Base-by-base conservation (phyloP, 1,140 invertebrate species). In the Pteromalus puparum region DNA sequence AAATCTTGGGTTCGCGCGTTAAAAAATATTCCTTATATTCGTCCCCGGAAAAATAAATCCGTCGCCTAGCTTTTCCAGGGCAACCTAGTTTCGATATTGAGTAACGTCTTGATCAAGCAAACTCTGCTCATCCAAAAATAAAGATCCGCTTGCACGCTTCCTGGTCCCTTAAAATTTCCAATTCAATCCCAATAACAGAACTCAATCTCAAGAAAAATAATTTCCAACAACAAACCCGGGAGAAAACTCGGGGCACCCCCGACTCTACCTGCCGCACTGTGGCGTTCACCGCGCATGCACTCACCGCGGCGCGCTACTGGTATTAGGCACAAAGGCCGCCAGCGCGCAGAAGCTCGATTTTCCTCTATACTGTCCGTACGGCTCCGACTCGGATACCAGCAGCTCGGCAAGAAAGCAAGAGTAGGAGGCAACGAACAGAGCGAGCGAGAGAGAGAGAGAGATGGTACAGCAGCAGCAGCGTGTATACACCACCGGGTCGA, bases 401-500 rank as follows among this genome's bases (percentile, higher is more conserved):
- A 26, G 67, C 67, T 9, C 12, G n/a, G 78, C 12, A 13, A 70
- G 75, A 26, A 48, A 24, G 75, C 9, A 48, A 38, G 77, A 65
- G 26, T 18, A 15, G 24, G 21, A 70, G 34, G n/a, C n/a, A 70
- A 61, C 24, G 67, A 9, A 28, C 9, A 26, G 77, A 70, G 30
- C 13, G 65, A 26, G 21, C 0, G 34, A 28, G 65, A n/a, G 3
- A 26, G 10, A 34, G 67, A 70, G 67, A 38, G 24, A 28, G 67
- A 28, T n/a, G 61, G 61, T n/a, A n/a, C 61, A 65, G n/a, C 6
- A 3, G 13, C 67, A 61, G 53, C 53, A 21, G 48, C 12, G 18
- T 18, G 15, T 61, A 6, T 61, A 61, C 7, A 61, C 53, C 18
- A 18, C 12, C 87, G 87, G 90, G 90, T 91, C 90, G 90, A 91